Base-by-base conservation (phyloP, 2,113 vertebrate species). In the Peromyscus maniculatus region DNA sequence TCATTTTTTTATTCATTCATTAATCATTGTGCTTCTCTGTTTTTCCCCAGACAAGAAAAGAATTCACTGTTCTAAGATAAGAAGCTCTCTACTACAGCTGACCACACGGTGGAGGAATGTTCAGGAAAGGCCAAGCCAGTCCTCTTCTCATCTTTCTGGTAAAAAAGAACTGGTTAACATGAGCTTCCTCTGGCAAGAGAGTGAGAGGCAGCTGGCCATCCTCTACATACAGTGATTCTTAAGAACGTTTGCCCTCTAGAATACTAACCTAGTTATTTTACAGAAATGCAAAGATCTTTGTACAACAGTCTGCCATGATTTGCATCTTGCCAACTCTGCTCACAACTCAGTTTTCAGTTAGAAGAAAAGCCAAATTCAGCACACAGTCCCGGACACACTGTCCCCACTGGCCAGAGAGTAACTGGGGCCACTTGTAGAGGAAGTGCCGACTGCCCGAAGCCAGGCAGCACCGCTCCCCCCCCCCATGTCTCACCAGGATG, bases 361-460 rank as follows among this genome's bases (percentile, higher is more conserved):
- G 92, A 97, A 97, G 91, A 97, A 97, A 97, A 97, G 95, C 94
- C 71, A 94, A 93, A 97, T 97, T 97, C 96, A 96, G 96, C 87
- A 95, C 89, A 64, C 62, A 82, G 91, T 87, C 94, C 66, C 91
- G 95, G 95, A 97, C 98, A 97, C 91, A 94, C 93, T 98, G 97
- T 97, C 97, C 97, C 91, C 16, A 43, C 93, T 94, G 97, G 94
- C 86, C 83, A 59, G 1, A 94, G 95, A 84, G 36, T 95, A 96
- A 96, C 92, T 97, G 77, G 86, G 96, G 87, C 72, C 97, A 94
- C 94, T 97, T 62, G 88, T 97, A 89, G 78, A 95, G 67, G 89
- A 62, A 31, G 78, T 89, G 96, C 94, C 97, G 96, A 97, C 93
- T 31, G 90, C 86, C 77, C 92, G 22, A 94, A 97, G 91, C 96